Evolutionary conservation across 2,797 vertebrate genomes (phyloP).

Genomic region (Cossypha niveicapilla): DNA sequence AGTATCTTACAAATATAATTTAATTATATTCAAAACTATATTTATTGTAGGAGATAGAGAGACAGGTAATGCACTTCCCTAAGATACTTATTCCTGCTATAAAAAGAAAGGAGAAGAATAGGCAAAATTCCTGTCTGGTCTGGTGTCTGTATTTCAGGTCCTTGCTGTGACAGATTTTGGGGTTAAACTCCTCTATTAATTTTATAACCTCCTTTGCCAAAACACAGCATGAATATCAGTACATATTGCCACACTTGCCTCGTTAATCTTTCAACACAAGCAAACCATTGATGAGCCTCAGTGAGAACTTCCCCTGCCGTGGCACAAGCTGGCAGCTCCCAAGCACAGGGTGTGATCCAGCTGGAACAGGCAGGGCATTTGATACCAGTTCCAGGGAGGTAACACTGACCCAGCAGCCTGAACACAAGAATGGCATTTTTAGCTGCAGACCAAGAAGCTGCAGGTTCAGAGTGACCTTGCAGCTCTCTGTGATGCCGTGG

Average conservation of each 20-base stretch:
- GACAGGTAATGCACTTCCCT: background rate
- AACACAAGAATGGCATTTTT: background rate
- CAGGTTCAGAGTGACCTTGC: background rate
- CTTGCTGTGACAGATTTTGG: background rate
- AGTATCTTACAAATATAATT: background rate
- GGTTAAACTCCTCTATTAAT: background rate
- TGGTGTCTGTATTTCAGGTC: background rate
- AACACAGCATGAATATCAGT: background rate
- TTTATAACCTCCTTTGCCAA: background rate
- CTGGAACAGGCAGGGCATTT: background rate
- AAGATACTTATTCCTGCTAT: background rate
- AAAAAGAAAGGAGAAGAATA: background rate
- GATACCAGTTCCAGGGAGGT: background rate
- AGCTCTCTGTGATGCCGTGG: background rate
- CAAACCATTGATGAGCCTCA: background rate
- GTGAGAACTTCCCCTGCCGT: fast-evolving
- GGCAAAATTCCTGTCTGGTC: background rate
- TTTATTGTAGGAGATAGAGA: background rate
- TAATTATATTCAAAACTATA: background rate
- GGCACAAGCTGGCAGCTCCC: background rate
- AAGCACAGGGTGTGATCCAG: background rate
- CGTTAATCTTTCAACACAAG: background rate
- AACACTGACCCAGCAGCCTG: background rate
- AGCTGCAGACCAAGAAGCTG: background rate
- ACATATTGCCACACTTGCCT: background rate